phyloP scores from a whole-genome alignment of 2,797 vertebrate genomes.

The Megalops cyprinoides region DNA sequence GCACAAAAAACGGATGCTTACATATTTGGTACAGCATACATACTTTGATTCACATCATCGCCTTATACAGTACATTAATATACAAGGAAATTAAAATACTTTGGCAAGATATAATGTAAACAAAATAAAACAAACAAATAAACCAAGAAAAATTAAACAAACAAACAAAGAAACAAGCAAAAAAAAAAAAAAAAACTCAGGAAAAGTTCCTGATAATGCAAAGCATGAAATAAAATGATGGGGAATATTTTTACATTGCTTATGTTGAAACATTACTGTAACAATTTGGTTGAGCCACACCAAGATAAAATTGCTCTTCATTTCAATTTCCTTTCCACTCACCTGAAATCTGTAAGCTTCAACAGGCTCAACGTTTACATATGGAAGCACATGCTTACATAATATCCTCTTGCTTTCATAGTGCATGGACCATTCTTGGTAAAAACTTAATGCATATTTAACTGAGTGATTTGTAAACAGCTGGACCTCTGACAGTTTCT shows the following conservation, averaged over 20 bases:
- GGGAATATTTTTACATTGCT: no score
- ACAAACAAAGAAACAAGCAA: neutral
- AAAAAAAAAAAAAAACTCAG: no score
- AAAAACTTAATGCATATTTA: conserved; percentile 7
- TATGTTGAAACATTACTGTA: no score
- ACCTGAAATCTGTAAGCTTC: conserved; percentile 38
- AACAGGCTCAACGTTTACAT: conserved; percentile 20
- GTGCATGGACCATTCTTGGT: neutral
- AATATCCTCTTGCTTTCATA: neutral
- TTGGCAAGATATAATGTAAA: conserved; percentile 49
- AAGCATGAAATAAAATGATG: no score
- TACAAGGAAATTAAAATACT: conserved; percentile 52
- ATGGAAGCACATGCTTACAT: neutral
- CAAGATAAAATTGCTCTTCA: neutral
- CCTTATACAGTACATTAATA: conserved; percentile 41
- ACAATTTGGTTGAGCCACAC: no score
- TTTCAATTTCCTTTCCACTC: conserved; percentile 31
- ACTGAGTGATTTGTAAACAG: neutral
- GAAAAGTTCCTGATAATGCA: no score
- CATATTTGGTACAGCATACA: no score
- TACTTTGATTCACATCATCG: neutral
- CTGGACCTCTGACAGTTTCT: neutral
- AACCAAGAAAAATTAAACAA: no score
- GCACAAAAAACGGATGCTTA: neutral
- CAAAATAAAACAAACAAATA: no score